Evolutionary conservation across 2,888 invertebrate genomes (phyloP).

Genomic region (Hirtodrosophila histrioides): DNA sequence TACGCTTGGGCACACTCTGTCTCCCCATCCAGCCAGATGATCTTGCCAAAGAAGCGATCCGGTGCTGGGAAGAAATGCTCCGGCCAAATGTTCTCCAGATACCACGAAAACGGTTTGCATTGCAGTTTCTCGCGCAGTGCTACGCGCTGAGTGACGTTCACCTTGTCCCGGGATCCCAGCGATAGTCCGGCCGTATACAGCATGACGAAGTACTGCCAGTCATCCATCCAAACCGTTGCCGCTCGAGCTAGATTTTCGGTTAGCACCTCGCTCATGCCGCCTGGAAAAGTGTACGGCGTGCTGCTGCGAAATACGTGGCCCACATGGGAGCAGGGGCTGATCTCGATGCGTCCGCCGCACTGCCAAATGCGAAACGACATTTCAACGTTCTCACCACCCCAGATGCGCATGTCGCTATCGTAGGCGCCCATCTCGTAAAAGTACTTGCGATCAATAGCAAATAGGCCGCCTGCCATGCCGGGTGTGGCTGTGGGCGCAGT

Average conservation of each 20-base stretch:
- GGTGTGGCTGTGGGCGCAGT: conserved; percentile 92
- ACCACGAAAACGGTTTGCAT: conserved; percentile 97
- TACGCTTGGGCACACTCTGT: conserved; percentile 78
- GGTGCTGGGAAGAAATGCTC: conserved; percentile 97
- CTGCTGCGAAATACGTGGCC: conserved; percentile 96
- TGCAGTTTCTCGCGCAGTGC: conserved; percentile 89
- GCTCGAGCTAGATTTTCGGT: conserved; percentile 96
- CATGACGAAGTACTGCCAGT: conserved; percentile 96
- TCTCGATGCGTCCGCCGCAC: conserved; percentile 95
- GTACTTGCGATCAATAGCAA: conserved; percentile 92
- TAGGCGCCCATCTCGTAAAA: conserved; percentile 95
- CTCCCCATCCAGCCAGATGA: conserved; percentile 84
- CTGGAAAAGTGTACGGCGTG: conserved; percentile 97
- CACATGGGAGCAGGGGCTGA: conserved; percentile 96
- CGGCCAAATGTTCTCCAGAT: conserved; percentile 97
- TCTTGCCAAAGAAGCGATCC: conserved; percentile 95
- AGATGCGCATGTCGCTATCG: conserved; percentile 94
- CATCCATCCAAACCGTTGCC: conserved; percentile 99
- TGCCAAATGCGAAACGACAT: conserved; percentile 98
- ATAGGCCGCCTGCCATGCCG: conserved; percentile 96
- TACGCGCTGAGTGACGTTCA: conserved; percentile 87
- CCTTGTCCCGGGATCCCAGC: conserved; percentile 60
- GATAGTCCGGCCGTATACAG: conserved; percentile 90
- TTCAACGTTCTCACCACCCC: conserved; percentile 99
- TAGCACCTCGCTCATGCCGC: conserved; percentile 92